These are phyloP conservation scores for Mythimna vitellina DNA, from an alignment of 2,888 invertebrate species.

Conservation along the genomic window DNA sequence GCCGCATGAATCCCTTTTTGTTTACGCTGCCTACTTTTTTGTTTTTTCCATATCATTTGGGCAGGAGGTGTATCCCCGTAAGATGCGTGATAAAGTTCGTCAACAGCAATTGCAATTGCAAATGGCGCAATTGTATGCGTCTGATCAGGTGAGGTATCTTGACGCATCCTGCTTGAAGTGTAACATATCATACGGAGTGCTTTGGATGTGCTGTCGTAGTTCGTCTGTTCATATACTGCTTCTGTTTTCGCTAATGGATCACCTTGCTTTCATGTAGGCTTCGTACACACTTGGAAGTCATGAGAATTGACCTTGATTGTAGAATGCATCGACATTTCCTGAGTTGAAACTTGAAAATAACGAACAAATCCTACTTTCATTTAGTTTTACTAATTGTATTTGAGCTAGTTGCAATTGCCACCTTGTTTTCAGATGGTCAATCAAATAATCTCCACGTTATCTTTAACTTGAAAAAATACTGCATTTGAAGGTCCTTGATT, in stretches of 20 bases:
- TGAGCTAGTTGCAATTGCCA: conserved; percentile 62
- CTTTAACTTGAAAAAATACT: conserved; percentile 13
- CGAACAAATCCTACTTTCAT: conserved; percentile 53
- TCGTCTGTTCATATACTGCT: conserved; percentile 79
- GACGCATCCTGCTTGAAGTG: conserved; percentile 87
- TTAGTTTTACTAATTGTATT: conserved; percentile 66
- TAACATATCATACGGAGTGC: conserved; percentile 80
- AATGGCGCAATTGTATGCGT: conserved; percentile 90
- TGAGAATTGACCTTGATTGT: conserved; percentile 38
- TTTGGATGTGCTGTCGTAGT: conserved; percentile 90
- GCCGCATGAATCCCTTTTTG: conserved; percentile 89
- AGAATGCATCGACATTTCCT: conserved; percentile 60
- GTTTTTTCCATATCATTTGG: conserved; percentile 91
- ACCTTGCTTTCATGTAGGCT: conserved; percentile 78
- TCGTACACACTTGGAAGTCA: conserved; percentile 64
- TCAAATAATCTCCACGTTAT: conserved; percentile 14
- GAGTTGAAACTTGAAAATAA: conserved; percentile 59
- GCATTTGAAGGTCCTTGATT: conserved; percentile 34
- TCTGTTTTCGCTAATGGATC: conserved; percentile 78
- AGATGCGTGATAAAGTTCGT: conserved; percentile 95
- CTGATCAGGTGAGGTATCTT: conserved; percentile 89
- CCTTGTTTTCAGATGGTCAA: conserved; percentile 39
- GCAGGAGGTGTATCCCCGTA: conserved; percentile 95
- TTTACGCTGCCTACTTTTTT: conserved; percentile 90
- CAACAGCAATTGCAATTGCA: conserved; percentile 92